Base-by-base conservation (phyloP, 2,113 vertebrate genomes). In the Lophotis ruficrista region DNA sequence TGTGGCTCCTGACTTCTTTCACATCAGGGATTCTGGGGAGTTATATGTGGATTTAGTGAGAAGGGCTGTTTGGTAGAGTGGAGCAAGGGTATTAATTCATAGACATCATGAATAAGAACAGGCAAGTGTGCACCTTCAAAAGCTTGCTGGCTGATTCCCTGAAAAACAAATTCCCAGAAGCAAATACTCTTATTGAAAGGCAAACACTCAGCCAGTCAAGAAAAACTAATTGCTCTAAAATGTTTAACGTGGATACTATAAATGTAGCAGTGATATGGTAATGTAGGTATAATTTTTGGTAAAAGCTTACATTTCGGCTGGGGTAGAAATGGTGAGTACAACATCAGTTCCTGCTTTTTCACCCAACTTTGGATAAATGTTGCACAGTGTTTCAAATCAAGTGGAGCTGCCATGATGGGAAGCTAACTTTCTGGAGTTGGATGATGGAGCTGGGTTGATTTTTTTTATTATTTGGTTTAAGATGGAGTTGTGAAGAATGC, bases 301-400 rank as follows among this genome's bases (percentile, higher is more conserved):
- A 33, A 94, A 73, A 78, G 24, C 10, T 94, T 58, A 64, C 25
- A 54, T 89, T 96, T 89, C 96, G 95, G 33, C n/a, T 79, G 64
- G 27, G 48, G 47, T 93, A 70, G 64, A 86, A 85, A n/a, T 82
- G 56, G 17, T 35, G 37, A 71, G 31, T 72, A 65, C 58, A 54
- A 48, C 50, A 81, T 87, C 23, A 35, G 21, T 56, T 86, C 72
- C 72, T 90, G 60, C 21, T 35, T 89, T 93, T 93, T 84, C 56
- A 85, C 61, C 70, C 41, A 16, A 2, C 66, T 93, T 89, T 83
- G 31, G 47, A 64, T 61, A 81, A 81, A 71, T 53, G 38, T 87
- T 91, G 64, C 43, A 4, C 7, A 6, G 16, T 43, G 14, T 35
- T 90, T 76, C 27, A 73, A 45, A 47, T 57, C 31, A 50, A n/a